phyloP scores from a whole-genome alignment of 2,888 invertebrate species.

The Malthinus flaveolus region DNA sequence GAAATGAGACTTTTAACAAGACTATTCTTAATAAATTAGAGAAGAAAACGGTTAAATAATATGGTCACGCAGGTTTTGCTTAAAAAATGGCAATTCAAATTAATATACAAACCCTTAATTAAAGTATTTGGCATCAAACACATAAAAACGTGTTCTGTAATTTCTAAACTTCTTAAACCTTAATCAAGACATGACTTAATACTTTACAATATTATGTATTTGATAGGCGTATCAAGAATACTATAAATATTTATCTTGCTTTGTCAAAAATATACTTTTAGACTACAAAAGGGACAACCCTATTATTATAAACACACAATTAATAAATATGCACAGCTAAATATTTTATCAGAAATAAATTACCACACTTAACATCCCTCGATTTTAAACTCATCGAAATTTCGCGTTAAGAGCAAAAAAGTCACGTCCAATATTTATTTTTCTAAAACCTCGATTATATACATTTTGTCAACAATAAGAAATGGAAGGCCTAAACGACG shows the following conservation, averaged over 20 bases:
- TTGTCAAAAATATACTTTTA: constrained; percentile 54
- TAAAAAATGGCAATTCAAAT: constrained; percentile 3
- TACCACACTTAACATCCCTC: constrained; percentile 16
- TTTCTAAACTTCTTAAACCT: constrained; percentile 28
- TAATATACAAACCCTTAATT: constrained; percentile 13
- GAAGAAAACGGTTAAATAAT: not conserved
- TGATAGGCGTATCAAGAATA: constrained; percentile 50
- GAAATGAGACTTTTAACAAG: no score
- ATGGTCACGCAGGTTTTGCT: not conserved
- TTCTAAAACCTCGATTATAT: not conserved
- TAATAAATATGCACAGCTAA: constrained; percentile 38
- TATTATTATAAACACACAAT: constrained; percentile 35
- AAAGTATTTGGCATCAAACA: constrained; percentile 52
- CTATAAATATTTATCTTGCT: constrained; percentile 49
- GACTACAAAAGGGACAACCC: constrained; percentile 47
- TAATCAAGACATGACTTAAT: constrained; percentile 27
- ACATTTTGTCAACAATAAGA: not conserved
- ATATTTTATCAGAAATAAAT: constrained; percentile 30
- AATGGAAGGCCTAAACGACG: not conserved
- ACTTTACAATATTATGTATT: constrained; percentile 50
- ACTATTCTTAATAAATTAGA: no score
- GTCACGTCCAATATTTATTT: no score
- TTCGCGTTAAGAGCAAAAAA: no score
- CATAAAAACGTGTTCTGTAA: constrained; percentile 38
- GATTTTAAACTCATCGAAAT: no score